Conservation (phyloP, 92 coral and sea anemone genomes). For the Bergia puertoricense region DNA sequence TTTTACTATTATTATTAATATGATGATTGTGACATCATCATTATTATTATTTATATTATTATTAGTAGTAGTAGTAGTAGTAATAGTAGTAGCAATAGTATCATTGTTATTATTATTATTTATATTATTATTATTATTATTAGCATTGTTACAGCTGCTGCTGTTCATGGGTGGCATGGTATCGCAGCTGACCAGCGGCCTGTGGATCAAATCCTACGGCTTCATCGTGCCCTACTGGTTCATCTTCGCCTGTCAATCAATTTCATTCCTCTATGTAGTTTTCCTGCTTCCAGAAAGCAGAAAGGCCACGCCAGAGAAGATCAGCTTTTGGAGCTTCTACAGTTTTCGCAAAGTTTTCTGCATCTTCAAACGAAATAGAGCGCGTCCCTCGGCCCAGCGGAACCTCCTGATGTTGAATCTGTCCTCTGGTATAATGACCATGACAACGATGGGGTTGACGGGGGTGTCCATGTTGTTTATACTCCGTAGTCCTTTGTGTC, state of each 20-base stretch:
- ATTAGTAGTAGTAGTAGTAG: no score
- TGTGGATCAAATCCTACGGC: conserved; percentile 83
- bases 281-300: conserved; percentile 72
- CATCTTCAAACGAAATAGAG: conserved; percentile 27
- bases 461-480: conserved; percentile 68
- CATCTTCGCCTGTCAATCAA: conserved; percentile 51
- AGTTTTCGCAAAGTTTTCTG: conserved; percentile 38
- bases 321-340: conserved; percentile 42
- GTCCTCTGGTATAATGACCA: conserved; percentile 50
- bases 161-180: conserved; percentile 73
- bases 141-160: conserved; percentile 70
- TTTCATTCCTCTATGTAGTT: conserved; percentile 52
- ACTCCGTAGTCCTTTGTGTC: conserved; percentile 77
- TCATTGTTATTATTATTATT: background rate
- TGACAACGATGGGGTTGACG: conserved; percentile 58
- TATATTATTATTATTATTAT: background rate
- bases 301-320: background rate
- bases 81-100: background rate
- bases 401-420: conserved; percentile 51
- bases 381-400: conserved; percentile 37
- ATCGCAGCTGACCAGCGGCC: conserved; percentile 89
- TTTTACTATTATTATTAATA: no score
- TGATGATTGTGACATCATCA: no score
- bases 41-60: no score
- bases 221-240: conserved; percentile 81